These are phyloP conservation scores for Anas acuta DNA, from an alignment of 2,797 vertebrate genomes.

Conservation along the genomic window DNA sequence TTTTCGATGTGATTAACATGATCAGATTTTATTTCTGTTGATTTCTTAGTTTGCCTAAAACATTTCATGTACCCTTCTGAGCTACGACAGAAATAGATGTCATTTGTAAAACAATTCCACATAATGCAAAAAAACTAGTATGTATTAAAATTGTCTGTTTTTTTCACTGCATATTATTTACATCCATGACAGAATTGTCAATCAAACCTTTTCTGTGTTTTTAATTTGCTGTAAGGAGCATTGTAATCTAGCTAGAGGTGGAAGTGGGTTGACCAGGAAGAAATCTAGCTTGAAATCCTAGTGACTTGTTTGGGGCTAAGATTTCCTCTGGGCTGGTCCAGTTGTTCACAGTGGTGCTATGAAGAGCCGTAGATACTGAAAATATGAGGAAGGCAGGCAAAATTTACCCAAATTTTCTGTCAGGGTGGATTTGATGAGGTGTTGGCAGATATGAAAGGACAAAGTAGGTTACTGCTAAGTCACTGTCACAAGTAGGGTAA, in stretches of 20 bases:
- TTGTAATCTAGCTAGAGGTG: neutral
- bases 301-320: neutral
- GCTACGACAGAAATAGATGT: neutral
- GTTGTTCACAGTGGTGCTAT: accelerated
- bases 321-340: neutral
- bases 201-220: neutral
- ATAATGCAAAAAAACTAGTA: neutral
- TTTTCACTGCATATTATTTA: neutral
- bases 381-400: neutral
- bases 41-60: neutral
- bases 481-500: neutral
- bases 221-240: neutral
- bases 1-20: neutral
- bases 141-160: neutral
- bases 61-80: neutral
- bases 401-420: neutral
- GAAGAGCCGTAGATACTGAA: neutral
- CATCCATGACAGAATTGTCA: neutral
- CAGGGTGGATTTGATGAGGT: neutral
- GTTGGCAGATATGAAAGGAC: neutral
- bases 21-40: neutral
- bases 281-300: neutral
- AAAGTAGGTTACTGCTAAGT: neutral
- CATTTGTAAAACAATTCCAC: neutral
- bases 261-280: neutral